These are phyloP conservation scores for Campylomormyrus tamandua DNA, from an alignment of 2,113 vertebrate species.

Conservation along the genomic window DNA sequence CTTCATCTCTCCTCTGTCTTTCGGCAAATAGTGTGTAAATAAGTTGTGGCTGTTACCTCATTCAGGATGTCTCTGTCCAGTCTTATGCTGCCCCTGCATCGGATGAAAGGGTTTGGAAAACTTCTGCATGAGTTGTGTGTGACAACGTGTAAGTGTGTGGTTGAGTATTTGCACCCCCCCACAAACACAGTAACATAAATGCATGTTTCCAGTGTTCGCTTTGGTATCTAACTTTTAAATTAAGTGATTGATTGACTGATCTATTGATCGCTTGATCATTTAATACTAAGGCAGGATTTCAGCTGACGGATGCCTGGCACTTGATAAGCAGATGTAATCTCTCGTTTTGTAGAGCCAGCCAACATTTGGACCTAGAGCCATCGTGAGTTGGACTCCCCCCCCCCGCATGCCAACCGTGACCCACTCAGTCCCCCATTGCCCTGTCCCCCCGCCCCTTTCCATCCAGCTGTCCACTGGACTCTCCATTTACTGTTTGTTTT, in stretches of 20 bases:
- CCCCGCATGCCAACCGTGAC: background rate
- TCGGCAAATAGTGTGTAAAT: background rate
- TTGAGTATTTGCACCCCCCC: background rate
- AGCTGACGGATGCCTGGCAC: background rate
- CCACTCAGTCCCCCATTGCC: background rate
- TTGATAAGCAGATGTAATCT: background rate
- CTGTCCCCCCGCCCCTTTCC: no score
- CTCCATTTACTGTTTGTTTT: conserved; percentile 7
- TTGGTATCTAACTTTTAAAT: background rate
- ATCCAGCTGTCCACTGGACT: background rate
- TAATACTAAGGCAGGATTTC: background rate
- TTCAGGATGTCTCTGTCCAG: background rate
- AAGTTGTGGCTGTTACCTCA: background rate
- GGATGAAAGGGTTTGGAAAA: background rate
- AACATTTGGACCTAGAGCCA: background rate
- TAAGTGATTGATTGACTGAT: background rate
- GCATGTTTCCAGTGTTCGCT: background rate
- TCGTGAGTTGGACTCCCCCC: background rate
- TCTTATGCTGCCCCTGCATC: background rate
- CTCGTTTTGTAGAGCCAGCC: background rate
- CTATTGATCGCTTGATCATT: background rate
- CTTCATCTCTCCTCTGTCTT: background rate
- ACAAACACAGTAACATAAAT: background rate
- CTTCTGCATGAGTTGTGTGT: background rate
- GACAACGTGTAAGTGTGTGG: background rate